Evolutionary conservation across 2,888 invertebrate species (phyloP).

Genomic region (Tolmerus cingulatus): DNA sequence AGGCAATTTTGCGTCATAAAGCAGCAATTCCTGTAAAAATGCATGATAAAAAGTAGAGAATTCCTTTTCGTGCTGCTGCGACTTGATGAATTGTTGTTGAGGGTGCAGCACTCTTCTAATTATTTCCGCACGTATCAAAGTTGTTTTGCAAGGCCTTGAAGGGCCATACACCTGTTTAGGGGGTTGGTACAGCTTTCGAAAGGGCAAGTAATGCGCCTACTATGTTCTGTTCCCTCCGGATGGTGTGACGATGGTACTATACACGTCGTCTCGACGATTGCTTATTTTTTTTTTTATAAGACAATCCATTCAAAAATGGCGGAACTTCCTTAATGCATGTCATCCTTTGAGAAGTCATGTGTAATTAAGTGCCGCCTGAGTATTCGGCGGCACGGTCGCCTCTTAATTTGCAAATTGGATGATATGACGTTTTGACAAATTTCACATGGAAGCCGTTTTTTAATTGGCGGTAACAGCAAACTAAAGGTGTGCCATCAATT

Average conservation of each 20-base stretch:
- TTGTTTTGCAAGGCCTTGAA: not conserved
- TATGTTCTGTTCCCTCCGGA: not conserved
- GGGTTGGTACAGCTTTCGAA: not conserved
- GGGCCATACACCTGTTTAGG: not conserved
- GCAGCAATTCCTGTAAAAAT: constrained; percentile 10
- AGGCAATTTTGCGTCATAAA: constrained; percentile 11
- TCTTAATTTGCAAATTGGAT: not conserved
- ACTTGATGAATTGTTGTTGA: constrained; percentile 36
- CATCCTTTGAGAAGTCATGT: not conserved
- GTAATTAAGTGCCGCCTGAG: not conserved
- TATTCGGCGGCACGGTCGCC: not conserved
- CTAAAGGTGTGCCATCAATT: not conserved
- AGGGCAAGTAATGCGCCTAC: not conserved
- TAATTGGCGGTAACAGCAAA: not conserved
- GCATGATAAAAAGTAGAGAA: not conserved
- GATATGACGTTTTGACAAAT: not conserved
- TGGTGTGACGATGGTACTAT: not conserved
- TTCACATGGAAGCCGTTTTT: not conserved
- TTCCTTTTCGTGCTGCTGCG: not conserved
- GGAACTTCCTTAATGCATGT: not conserved
- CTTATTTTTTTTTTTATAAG: not conserved
- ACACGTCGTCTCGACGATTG: not conserved
- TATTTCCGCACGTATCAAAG: constrained; percentile 24
- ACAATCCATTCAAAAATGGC: not conserved
- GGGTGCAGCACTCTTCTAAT: constrained; percentile 26